A percentile compares a stretch with the other conserved stretches of the same genome.
Conservation (phyloP, 2,797 vertebrate species). For the Sebastes kiyomatsui region DNA sequence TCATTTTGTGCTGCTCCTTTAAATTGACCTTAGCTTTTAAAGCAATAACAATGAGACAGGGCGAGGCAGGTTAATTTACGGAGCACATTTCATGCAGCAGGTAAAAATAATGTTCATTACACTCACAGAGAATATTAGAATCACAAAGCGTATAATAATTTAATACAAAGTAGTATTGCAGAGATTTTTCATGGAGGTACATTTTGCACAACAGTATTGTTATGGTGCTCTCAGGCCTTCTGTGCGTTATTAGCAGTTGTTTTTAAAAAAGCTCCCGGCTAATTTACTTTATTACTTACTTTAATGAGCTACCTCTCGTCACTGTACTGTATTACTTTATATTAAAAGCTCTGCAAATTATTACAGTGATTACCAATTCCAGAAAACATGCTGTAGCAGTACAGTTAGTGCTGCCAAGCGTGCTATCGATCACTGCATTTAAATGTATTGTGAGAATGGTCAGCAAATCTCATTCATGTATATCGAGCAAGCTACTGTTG, state of each 20-base stretch:
- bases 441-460: not conserved
- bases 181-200: slow-evolving; percentile 7
- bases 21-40: not conserved
- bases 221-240: not conserved
- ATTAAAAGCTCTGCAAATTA: slow-evolving; percentile 13
- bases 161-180: slow-evolving; percentile 17
- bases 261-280: slow-evolving; percentile 4
- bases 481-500: not conserved
- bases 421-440: not conserved
- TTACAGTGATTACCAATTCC: not conserved
- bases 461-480: not conserved
- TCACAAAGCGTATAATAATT: slow-evolving; percentile 28
- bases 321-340: not conserved
- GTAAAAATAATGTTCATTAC: slow-evolving; percentile 10
- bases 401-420: not conserved
- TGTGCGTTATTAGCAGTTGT: slow-evolving; percentile 10
- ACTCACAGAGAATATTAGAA: slow-evolving; percentile 22
- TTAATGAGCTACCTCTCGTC: slow-evolving; percentile 38
- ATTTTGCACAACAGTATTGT: slow-evolving; percentile 6
- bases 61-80: not conserved
- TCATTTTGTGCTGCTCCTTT: not conserved
- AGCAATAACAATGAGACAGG: not conserved
- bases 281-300: slow-evolving; percentile 33
- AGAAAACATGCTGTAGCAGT: not conserved
- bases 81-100: not conserved